phyloP scores from a whole-genome alignment of 2,113 vertebrate species.

The Myrmophylax atrothorax region DNA sequence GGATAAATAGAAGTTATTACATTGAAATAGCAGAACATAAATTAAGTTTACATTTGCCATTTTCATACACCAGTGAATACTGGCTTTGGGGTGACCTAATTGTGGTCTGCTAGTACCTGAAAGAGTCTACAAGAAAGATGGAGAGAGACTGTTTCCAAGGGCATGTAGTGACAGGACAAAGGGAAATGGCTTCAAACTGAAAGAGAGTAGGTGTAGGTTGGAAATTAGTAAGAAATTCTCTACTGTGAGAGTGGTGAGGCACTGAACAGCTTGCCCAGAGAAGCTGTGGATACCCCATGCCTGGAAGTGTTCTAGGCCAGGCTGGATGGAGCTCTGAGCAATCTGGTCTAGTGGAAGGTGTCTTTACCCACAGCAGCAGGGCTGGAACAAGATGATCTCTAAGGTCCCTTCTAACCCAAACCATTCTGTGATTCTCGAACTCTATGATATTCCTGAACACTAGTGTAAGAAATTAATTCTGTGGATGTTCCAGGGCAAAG shows the following conservation, averaged over 20 bases:
- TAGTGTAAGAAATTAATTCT: background rate
- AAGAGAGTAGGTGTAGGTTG: background rate
- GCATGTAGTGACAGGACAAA: background rate
- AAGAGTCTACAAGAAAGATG: background rate
- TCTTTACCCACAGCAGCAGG: background rate
- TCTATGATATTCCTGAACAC: background rate
- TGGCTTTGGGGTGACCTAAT: background rate
- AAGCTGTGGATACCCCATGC: accelerated
- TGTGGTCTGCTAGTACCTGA: background rate
- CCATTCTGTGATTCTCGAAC: background rate
- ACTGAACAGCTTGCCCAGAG: background rate
- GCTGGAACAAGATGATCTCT: background rate
- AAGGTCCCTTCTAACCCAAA: background rate
- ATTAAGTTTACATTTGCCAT: background rate
- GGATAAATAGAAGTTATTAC: background rate
- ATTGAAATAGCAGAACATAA: background rate
- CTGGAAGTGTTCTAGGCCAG: background rate
- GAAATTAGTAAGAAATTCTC: background rate
- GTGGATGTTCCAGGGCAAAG: background rate
- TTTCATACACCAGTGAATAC: background rate
- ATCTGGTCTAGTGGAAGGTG: accelerated
- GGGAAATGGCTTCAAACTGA: background rate
- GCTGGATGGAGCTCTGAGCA: background rate
- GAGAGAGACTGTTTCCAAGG: background rate
- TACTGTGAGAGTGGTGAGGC: background rate